Conservation (phyloP, 2,888 invertebrate genomes). For the Hartigia nigra region DNA sequence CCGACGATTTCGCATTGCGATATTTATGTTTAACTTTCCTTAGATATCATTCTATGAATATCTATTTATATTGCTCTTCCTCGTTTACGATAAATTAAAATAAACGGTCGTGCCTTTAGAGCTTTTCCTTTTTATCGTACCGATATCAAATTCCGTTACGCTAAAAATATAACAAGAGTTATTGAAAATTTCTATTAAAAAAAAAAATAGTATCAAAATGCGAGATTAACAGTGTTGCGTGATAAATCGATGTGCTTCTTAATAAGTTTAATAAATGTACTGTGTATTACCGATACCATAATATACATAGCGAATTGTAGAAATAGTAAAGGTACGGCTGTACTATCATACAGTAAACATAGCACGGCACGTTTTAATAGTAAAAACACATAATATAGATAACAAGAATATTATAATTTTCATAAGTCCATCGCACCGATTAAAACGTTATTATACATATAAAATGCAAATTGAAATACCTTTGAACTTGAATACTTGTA, state of each 20-base stretch:
- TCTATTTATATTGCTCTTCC: not conserved
- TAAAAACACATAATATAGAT: not conserved
- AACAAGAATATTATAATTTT: not conserved
- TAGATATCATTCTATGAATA: not conserved
- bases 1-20: not conserved
- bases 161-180: not conserved
- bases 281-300: not conserved
- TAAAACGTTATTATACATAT: not conserved
- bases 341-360: not conserved
- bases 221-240: not conserved
- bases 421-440: not conserved
- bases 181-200: not conserved
- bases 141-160: not conserved
- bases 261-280: not conserved
- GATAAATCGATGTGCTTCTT: not conserved
- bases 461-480: not conserved
- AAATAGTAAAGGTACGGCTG: not conserved
- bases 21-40: not conserved
- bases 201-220: not conserved
- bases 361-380: not conserved
- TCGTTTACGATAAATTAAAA: not conserved
- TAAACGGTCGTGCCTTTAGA: not conserved
- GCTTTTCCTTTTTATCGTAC: not conserved
- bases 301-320: not conserved
- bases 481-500: not conserved